Evolutionary conservation across 1,140 invertebrate genomes (phyloP).

Genomic region (Aphaenogaster ashmeadi): DNA sequence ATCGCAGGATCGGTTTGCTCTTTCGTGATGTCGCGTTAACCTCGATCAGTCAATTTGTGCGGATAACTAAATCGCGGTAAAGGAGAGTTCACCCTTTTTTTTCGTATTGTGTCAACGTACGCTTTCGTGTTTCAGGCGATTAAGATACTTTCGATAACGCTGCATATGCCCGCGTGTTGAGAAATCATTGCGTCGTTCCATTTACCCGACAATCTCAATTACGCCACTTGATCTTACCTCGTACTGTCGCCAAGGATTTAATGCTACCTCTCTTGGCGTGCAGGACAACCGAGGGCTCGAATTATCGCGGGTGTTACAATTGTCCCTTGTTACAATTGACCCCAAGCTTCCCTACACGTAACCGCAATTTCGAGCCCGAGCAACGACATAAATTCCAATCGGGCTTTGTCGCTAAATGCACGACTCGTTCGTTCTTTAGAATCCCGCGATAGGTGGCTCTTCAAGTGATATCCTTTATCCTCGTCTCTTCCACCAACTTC

Average conservation of each 20-base stretch:
- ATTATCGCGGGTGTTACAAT: constrained; percentile 54
- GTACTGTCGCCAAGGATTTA: constrained; percentile 41
- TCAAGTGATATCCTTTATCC: constrained; percentile 47
- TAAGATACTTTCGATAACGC: constrained; percentile 7
- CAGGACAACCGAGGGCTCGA: background rate
- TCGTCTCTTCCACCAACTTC: constrained; percentile 23
- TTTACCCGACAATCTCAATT: constrained; percentile 52
- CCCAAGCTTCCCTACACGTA: constrained; percentile 21
- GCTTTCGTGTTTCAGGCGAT: constrained; percentile 27
- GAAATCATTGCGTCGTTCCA: constrained; percentile 12
- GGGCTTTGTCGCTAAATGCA: constrained; percentile 69
- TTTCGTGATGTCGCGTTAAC: constrained; percentile 6
- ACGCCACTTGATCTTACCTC: constrained; percentile 33
- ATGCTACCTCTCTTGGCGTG: background rate
- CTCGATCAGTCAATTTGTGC: constrained; percentile 32
- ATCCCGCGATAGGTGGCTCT: constrained; percentile 56
- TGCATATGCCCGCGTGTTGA: background rate
- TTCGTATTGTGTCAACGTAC: background rate
- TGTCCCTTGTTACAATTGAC: constrained; percentile 54
- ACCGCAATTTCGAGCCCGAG: constrained; percentile 41
- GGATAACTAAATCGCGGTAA: constrained; percentile 12
- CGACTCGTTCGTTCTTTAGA: constrained; percentile 68
- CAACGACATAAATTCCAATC: constrained; percentile 70
- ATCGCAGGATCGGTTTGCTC: constrained; percentile 27
- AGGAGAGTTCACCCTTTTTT: background rate